A percentile compares a stretch with the other conserved stretches of the same genome.
These are phyloP conservation scores for Itoplectis maculator DNA, from an alignment of 2,888 invertebrate species.

Conservation along the genomic window DNA sequence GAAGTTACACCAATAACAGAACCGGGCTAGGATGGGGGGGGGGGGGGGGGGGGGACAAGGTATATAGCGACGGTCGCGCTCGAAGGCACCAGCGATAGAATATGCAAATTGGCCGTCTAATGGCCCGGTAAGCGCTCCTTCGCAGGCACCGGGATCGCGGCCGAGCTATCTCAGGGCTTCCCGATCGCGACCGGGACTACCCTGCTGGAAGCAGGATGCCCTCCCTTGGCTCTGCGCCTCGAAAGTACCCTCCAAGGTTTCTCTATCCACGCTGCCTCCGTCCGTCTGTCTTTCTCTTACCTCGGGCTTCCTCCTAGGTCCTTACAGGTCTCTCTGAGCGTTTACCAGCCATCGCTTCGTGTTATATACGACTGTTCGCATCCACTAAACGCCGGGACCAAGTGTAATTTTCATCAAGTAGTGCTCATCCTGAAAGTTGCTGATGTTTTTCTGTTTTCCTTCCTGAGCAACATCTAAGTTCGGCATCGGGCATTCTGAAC, in stretches of 20 bases:
- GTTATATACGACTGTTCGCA: slow-evolving; percentile 41
- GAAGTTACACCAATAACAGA: slow-evolving; percentile 78
- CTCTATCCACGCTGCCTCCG: slow-evolving; percentile 24
- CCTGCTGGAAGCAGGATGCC: slow-evolving; percentile 32
- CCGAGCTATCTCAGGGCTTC: slow-evolving; percentile 53
- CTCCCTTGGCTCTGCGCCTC: slow-evolving; percentile 46
- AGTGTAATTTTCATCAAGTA: slow-evolving; percentile 60
- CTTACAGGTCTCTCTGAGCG: slow-evolving; percentile 7
- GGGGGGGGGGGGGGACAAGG: no score
- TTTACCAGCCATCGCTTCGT: slow-evolving; percentile 38
- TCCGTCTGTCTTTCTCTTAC: slow-evolving; percentile 20
- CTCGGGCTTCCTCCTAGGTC: slow-evolving; percentile 18
- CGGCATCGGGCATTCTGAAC: slow-evolving; percentile 8
- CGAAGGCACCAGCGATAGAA: slow-evolving; percentile 71
- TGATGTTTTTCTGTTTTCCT: neutral
- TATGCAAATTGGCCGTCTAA: slow-evolving; percentile 77
- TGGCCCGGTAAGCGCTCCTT: slow-evolving; percentile 72
- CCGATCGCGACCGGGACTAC: slow-evolving; percentile 53
- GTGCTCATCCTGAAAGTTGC: slow-evolving; percentile 15
- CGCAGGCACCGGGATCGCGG: slow-evolving; percentile 58
- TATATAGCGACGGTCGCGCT: slow-evolving; percentile 52
- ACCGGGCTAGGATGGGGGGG: slow-evolving; percentile 66
- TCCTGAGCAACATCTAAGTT: slow-evolving; percentile 39
- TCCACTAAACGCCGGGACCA: slow-evolving; percentile 13
- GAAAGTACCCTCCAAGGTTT: slow-evolving; percentile 53